Conservation (phyloP, 64 coral and sea anemone species). For the Platygyra sinensis region DNA sequence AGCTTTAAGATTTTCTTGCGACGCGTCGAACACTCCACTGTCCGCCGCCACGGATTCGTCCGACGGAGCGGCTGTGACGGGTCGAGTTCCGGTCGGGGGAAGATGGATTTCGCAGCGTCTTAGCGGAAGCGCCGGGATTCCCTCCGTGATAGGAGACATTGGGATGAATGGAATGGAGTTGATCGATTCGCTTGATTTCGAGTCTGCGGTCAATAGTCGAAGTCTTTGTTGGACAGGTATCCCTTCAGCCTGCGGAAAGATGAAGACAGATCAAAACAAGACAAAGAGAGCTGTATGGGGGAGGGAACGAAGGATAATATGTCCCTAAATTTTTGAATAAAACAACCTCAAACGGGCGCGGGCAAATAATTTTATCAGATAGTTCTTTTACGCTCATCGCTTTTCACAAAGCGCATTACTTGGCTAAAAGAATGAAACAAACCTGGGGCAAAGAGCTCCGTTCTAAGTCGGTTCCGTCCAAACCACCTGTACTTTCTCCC, state of each 20-base stretch:
- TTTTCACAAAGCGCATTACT: background rate
- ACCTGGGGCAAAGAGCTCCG: constrained; percentile 65
- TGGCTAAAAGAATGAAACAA: background rate
- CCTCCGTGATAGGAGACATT: constrained; percentile 91
- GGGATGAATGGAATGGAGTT: constrained; percentile 76
- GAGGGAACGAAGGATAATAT: background rate
- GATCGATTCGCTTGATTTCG: constrained; percentile 84
- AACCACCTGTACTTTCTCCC: constrained; percentile 40
- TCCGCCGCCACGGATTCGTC: constrained; percentile 98
- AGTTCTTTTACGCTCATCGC: no score
- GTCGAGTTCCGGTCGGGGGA: constrained; percentile 51
- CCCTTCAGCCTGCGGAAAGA: constrained; percentile 59
- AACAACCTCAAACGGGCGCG: no score
- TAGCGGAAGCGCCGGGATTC: constrained; percentile 60
- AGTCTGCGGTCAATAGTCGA: constrained; percentile 62
- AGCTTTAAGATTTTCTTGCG: constrained; percentile 86
- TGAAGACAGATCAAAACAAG: background rate
- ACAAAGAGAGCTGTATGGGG: background rate
- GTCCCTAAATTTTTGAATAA: background rate
- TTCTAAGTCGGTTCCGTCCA: constrained; percentile 68
- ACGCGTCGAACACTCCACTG: constrained; percentile 97
- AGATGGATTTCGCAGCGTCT: constrained; percentile 53
- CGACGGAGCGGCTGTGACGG: constrained; percentile 93
- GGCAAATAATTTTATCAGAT: no score
- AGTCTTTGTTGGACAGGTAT: constrained; percentile 58